A percentile compares a stretch with the other conserved stretches of the same genome.
These are phyloP conservation scores for Papilio helenus DNA, from an alignment of 1,140 invertebrate genomes.

Conservation along the genomic window DNA sequence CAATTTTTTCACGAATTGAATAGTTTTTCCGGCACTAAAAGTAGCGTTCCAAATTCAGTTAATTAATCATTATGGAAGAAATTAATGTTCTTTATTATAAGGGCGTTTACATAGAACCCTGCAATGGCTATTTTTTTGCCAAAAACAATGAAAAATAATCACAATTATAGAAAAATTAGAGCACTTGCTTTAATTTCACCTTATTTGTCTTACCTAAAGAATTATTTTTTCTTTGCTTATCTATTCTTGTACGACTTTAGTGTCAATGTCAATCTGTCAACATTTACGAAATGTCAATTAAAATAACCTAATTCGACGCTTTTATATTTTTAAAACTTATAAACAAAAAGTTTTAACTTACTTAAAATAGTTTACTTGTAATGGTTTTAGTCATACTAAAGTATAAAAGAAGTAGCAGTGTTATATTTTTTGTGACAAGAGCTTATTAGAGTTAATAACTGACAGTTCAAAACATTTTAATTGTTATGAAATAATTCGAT, in stretches of 20 bases:
- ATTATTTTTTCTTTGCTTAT: neutral
- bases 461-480: slow-evolving; percentile 15
- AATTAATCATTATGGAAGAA: no score
- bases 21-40: neutral
- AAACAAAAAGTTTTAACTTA: slow-evolving; percentile 37
- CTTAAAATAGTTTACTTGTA: neutral
- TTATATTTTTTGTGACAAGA: neutral
- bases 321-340: slow-evolving; percentile 32
- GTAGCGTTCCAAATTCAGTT: neutral
- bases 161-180: neutral
- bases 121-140: no score
- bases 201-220: neutral
- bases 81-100: neutral
- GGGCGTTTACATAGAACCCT: neutral
- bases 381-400: neutral
- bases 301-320: slow-evolving; percentile 34
- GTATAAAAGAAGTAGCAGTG: neutral
- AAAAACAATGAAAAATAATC: no score
- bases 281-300: slow-evolving; percentile 33
- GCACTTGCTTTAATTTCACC: neutral
- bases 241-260: neutral
- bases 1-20: neutral
- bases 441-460: slow-evolving; percentile 16
- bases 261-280: slow-evolving; percentile 36
- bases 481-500: slow-evolving; percentile 10